These are phyloP conservation scores for Exephanes ischioxanthus DNA, from an alignment of 2,888 invertebrate genomes.

Conservation along the genomic window DNA sequence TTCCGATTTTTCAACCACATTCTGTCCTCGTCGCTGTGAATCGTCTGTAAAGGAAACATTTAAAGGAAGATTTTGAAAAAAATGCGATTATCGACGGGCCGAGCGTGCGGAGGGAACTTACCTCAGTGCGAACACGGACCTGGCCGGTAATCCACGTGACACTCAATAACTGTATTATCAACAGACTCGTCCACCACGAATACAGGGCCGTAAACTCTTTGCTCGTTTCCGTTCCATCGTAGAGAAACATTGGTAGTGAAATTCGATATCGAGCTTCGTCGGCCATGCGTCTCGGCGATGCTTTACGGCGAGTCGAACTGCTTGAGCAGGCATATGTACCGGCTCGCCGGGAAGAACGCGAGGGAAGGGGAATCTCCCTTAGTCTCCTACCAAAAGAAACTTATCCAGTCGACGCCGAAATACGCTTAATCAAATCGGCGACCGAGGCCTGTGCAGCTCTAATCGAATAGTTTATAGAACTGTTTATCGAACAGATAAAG, in stretches of 20 bases:
- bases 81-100: background rate
- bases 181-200: conserved; percentile 75
- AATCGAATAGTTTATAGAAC: no score
- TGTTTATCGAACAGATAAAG: no score
- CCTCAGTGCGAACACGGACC: conserved; percentile 74
- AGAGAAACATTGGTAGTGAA: conserved; percentile 52
- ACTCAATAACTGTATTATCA: conserved; percentile 75
- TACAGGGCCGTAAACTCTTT: conserved; percentile 73
- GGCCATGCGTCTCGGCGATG: background rate
- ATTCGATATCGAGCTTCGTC: conserved; percentile 1
- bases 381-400: background rate
- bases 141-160: conserved; percentile 77
- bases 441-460: no score
- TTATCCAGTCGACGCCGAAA: background rate
- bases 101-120: conserved; percentile 61
- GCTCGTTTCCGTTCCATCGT: conserved; percentile 43
- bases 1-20: conserved; percentile 76
- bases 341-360: background rate
- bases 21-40: conserved; percentile 80
- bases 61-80: conserved; percentile 19
- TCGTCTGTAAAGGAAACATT: conserved; percentile 72
- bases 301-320: background rate
- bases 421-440: background rate
- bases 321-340: background rate
- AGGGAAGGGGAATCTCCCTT: conserved; percentile 1